These are phyloP conservation scores for Apamea epomidion DNA, from an alignment of 2,888 invertebrate species.

Conservation along the genomic window DNA sequence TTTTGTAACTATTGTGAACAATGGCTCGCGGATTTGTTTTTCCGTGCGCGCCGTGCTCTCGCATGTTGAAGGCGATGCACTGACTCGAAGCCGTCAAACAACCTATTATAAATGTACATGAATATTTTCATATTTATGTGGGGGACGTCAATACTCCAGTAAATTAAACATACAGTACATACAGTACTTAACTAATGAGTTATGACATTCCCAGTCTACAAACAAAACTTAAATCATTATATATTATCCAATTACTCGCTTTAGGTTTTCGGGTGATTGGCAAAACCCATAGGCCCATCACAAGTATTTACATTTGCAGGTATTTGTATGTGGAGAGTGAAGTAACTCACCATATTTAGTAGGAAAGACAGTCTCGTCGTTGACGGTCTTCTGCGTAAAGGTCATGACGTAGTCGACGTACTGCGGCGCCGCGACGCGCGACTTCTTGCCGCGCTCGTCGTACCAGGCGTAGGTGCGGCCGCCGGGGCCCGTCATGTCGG, in stretches of 20 bases:
- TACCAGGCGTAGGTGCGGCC: constrained; percentile 99
- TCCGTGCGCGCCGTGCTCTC: background rate
- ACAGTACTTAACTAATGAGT: background rate
- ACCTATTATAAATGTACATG: too few species aligned
- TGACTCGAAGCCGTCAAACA: background rate
- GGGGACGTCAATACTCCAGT: too few species aligned
- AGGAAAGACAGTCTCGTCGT: constrained; percentile 99
- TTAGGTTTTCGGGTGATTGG: background rate
- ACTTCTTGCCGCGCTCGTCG: constrained; percentile 99
- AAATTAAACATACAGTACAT: background rate
- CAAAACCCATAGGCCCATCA: background rate
- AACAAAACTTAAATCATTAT: background rate
- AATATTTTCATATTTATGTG: too few species aligned
- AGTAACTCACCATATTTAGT: constrained; percentile 97
- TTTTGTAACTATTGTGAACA: background rate
- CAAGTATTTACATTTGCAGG: background rate
- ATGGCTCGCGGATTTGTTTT: background rate
- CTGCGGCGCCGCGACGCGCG: constrained; percentile 98
- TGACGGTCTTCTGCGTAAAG: constrained; percentile 98
- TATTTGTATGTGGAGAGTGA: background rate
- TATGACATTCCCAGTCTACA: background rate
- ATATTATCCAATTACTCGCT: background rate
- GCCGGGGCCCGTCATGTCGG: constrained; percentile 99
- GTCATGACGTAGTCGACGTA: constrained; percentile 99
- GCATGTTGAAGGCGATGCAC: background rate